phyloP scores from a whole-genome alignment of 2,113 vertebrate species.

The Rhadina sibilatrix region DNA sequence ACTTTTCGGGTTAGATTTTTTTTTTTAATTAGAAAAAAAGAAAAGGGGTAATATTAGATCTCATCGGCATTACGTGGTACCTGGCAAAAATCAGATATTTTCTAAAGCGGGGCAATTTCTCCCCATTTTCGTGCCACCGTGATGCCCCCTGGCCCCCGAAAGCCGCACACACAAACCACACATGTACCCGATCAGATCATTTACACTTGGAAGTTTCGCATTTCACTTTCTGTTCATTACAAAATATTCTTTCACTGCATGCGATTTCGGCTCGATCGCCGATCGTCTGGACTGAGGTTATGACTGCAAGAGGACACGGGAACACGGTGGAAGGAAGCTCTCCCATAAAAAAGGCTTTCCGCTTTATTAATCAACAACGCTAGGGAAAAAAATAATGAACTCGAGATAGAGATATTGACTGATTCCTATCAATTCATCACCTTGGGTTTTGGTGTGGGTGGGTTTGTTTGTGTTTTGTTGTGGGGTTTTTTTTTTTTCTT shows the following conservation, averaged over 20 bases:
- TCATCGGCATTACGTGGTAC: background rate
- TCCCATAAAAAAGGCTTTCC: slow-evolving; percentile 3
- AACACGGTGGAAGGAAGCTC: background rate
- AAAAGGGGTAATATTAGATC: background rate
- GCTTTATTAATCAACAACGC: slow-evolving; percentile 49
- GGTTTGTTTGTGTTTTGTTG: no score
- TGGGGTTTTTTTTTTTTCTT: background rate
- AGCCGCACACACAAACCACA: background rate
- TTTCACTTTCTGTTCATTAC: background rate
- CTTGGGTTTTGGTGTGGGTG: background rate
- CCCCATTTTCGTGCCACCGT: background rate
- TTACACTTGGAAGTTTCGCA: slow-evolving; percentile 15
- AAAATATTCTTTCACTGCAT: background rate
- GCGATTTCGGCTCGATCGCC: background rate
- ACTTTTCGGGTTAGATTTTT: background rate
- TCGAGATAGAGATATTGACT: background rate
- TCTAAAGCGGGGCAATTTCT: background rate
- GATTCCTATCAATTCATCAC: slow-evolving; percentile 29
- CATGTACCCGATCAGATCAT: background rate
- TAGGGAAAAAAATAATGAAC: background rate
- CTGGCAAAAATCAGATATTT: background rate
- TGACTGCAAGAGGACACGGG: background rate
- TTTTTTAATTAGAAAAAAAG: background rate
- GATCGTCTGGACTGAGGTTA: background rate
- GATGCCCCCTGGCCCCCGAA: background rate